These are phyloP conservation scores for Halcyon badia DNA, from an alignment of 2,797 vertebrate species.

Conservation along the genomic window DNA sequence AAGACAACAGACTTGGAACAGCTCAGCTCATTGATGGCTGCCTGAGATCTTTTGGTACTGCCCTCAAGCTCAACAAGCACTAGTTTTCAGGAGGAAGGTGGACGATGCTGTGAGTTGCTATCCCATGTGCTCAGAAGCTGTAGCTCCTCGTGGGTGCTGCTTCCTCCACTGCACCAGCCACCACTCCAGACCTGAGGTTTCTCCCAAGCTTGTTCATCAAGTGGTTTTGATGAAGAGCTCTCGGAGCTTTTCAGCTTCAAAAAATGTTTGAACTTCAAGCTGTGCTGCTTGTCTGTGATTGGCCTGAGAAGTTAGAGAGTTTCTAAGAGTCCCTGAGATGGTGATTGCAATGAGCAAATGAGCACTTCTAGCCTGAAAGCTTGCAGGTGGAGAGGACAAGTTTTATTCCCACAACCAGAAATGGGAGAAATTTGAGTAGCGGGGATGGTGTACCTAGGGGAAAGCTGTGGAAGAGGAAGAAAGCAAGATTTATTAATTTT, in stretches of 20 bases:
- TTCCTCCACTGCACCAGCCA: neutral
- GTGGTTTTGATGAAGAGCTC: neutral
- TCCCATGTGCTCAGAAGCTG: accelerated
- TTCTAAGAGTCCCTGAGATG: neutral
- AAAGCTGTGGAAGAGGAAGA: neutral
- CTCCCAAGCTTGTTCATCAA: neutral
- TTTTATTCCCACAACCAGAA: neutral
- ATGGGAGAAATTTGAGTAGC: neutral
- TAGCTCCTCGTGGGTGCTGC: neutral
- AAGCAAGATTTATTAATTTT: neutral
- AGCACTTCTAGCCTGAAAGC: neutral
- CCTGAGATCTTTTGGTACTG: neutral
- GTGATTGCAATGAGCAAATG: neutral
- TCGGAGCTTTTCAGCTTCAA: neutral
- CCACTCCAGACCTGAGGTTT: neutral
- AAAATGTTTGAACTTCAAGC: neutral
- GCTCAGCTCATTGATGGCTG: neutral
- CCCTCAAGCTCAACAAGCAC: neutral
- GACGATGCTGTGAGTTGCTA: neutral
- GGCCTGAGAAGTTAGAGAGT: neutral
- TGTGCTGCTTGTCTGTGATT: neutral
- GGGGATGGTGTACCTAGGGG: accelerated
- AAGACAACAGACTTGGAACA: neutral
- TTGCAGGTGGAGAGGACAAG: neutral
- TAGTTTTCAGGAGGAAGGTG: neutral